phyloP scores from a whole-genome alignment of 2,113 vertebrate species.

The Dascyllus trimaculatus region DNA sequence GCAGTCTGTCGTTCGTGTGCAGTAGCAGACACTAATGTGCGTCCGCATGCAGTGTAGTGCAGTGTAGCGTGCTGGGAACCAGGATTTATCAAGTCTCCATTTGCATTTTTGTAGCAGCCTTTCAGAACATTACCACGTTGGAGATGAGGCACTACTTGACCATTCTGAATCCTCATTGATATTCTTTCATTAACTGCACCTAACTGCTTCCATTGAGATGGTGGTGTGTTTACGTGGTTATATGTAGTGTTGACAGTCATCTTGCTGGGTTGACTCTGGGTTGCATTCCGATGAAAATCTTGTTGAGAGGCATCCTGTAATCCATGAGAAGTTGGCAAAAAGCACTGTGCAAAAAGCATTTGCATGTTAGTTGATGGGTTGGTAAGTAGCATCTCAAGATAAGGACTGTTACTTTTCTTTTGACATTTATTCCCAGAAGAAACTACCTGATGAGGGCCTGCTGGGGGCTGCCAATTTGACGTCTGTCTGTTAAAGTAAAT shows the following conservation, averaged over 20 bases:
- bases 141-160: not conserved
- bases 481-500: not conserved
- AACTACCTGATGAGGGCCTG: not conserved
- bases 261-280: not conserved
- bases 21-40: not conserved
- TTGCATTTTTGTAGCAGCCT: not conserved
- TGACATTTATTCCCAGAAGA: not conserved
- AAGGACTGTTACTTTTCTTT: fast-evolving
- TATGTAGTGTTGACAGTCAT: not conserved
- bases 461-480: slow-evolving; percentile 14
- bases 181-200: not conserved
- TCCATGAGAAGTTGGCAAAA: not conserved
- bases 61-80: not conserved
- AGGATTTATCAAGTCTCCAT: not conserved
- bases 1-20: not conserved
- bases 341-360: too few relatives aligned
- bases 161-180: not conserved
- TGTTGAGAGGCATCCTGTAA: not conserved
- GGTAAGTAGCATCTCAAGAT: fast-evolving
- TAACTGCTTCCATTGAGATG: not conserved
- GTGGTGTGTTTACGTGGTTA: not conserved
- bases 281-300: not conserved
- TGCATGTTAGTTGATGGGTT: not conserved
- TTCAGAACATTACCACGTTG: not conserved
- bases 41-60: not conserved